Conservation (phyloP, 1,140 invertebrate species). For the Tetramorium parvispinum region DNA sequence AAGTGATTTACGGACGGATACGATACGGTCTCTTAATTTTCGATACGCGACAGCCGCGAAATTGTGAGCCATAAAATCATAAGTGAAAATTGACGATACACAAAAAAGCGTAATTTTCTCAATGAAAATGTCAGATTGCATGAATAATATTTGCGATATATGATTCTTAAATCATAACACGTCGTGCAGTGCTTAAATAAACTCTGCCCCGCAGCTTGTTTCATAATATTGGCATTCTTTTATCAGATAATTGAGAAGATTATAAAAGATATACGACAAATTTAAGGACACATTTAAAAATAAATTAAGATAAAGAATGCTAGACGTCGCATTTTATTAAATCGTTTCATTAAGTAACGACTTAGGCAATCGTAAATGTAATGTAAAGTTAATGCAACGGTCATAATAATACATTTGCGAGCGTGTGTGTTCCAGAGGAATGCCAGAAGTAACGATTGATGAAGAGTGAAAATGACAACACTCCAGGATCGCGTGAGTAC, state of each 20-base stretch:
- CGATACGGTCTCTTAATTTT: conserved; percentile 30
- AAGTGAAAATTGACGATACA: conserved; percentile 9
- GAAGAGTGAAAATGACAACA: conserved; percentile 41
- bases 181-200: neutral
- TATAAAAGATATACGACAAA: neutral
- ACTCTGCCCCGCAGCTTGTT: neutral
- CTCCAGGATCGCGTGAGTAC: conserved; percentile 47
- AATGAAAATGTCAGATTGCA: neutral
- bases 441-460: conserved; percentile 12
- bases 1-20: conserved; percentile 57
- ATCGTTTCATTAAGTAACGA: neutral
- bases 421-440: neutral
- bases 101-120: neutral
- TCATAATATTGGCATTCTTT: conserved; percentile 41
- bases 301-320: conserved; percentile 10
- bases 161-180: neutral
- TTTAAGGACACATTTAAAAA: neutral
- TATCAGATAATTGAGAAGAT: neutral
- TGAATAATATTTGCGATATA: neutral
- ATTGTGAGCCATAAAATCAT: neutral
- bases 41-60: neutral
- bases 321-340: neutral
- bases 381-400: neutral
- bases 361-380: neutral
- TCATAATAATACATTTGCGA: neutral